These are phyloP conservation scores for Cossypha heuglini DNA, from an alignment of 2,797 vertebrate genomes.

Conservation along the genomic window DNA sequence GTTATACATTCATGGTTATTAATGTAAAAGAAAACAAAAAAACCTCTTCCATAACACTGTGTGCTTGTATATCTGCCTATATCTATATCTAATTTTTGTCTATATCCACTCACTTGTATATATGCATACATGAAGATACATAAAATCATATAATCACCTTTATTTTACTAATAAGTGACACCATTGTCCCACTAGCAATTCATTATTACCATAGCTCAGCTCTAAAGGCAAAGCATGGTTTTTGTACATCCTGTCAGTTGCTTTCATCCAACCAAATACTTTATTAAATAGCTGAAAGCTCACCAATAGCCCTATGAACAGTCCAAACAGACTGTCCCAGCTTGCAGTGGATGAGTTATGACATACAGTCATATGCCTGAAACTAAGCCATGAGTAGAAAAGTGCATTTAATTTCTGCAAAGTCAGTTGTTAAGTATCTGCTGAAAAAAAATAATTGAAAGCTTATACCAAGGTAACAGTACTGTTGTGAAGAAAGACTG, in stretches of 20 bases:
- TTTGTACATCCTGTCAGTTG: neutral
- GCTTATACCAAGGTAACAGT: neutral
- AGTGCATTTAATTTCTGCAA: neutral
- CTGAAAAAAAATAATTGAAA: neutral
- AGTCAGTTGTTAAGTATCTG: neutral
- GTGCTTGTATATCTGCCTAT: rapidly evolving
- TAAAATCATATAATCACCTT: neutral
- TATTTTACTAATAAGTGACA: neutral
- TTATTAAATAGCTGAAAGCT: neutral
- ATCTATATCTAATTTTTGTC: neutral
- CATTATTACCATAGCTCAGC: neutral
- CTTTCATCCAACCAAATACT: neutral
- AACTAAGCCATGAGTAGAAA: neutral
- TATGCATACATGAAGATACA: neutral
- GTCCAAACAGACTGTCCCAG: neutral
- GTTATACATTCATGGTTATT: neutral
- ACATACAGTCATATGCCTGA: neutral
- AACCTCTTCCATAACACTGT: neutral
- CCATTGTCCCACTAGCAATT: neutral
- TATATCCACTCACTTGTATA: neutral
- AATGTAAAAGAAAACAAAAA: neutral
- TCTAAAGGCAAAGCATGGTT: neutral
- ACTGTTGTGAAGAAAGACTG: neutral
- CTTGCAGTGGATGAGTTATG: neutral
- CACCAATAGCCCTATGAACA: neutral